Conservation (phyloP, 1,140 invertebrate species). For the Tetragonula clypearis region DNA sequence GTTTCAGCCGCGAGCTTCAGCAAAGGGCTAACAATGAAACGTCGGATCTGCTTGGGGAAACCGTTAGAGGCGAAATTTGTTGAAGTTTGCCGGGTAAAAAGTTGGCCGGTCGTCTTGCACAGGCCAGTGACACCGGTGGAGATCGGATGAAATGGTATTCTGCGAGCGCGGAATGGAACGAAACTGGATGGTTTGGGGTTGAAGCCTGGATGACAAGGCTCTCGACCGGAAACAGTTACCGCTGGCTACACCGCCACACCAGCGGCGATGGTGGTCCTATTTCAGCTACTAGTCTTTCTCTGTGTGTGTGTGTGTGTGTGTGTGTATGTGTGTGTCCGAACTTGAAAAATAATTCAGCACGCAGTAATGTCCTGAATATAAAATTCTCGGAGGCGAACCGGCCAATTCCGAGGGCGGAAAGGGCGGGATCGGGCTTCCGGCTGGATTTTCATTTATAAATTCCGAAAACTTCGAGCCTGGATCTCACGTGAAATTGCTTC, state of each 20-base stretch:
- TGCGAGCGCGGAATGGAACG: conserved; percentile 12
- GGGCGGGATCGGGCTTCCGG: conserved; percentile 1
- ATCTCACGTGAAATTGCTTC: conserved; percentile 1
- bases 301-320: too few species aligned
- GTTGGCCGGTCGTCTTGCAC: conserved; percentile 6
- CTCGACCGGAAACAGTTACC: conserved; percentile 58
- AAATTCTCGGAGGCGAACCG: conserved; percentile 37
- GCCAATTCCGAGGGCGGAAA: conserved; percentile 43
- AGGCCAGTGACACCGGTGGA: background rate
- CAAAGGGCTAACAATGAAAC: background rate
- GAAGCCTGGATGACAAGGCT: conserved; percentile 49
- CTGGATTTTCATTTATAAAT: conserved; percentile 51
- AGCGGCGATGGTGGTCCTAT: background rate
- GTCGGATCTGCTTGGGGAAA: too few species aligned
- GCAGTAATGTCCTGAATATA: conserved; percentile 64
- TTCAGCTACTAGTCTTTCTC: background rate
- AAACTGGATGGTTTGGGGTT: conserved; percentile 5
- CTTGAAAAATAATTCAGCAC: conserved; percentile 67
- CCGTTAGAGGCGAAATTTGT: background rate
- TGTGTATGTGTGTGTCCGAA: conserved; percentile 46
- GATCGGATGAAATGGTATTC: conserved; percentile 40
- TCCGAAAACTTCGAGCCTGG: conserved; percentile 29
- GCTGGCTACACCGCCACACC: conserved; percentile 11
- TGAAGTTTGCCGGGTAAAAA: background rate
- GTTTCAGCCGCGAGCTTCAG: too few species aligned